Base-by-base conservation (phyloP, 2,113 vertebrate genomes). In the Oncorhynchus tshawytscha region DNA sequence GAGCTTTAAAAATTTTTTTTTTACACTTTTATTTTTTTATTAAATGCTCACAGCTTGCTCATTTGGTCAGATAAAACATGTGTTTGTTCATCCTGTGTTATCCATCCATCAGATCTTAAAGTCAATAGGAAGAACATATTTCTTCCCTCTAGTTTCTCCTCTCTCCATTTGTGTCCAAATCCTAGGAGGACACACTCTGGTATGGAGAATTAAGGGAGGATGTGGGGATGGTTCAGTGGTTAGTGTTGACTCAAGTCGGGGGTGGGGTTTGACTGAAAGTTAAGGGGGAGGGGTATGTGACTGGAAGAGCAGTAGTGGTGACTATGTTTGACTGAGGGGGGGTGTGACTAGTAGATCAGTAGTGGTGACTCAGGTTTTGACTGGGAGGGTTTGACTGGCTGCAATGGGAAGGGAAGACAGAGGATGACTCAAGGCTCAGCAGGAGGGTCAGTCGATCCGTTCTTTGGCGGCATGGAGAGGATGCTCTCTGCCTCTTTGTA, bases 401-500 rank as follows among this genome's bases (percentile, higher is more conserved):
- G 16, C 16, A 3, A 5, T 3, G 54, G 69, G 82, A 93, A 83
- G 92, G 94, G 92, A 94, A 90, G 91, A 93, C 78, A 92, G 20
- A 86, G 72, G 91, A 22, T 87, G 7, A 68, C 25, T 68, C 15
- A 39, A 18, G 67, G 67, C 15, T 34, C 29, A 34, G 67, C 18
- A 31, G 67, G 67, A 34, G 77, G 15, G 74, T 91, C 89, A 0
- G 84, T 78, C 77, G 88, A 60, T 59, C 87, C 84, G 67, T 90
- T 91, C 74, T 92, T 93, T 20, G 80, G 77, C 3, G 92, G 80
- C 27, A 75, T 74, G 78, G 92, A 92, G 79, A 96, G 87, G 76
- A 95, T 88, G 81, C 93, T 93, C 87, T 95, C 95, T 54, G 95
- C 94, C 89, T 95, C 94, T 86, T 95, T 94, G 62, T 95, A 94